Evolutionary conservation across 1,140 invertebrate genomes (phyloP), one percentile per base, ranked within the genome.

Genomic region (Charaxes varanes): DNA sequence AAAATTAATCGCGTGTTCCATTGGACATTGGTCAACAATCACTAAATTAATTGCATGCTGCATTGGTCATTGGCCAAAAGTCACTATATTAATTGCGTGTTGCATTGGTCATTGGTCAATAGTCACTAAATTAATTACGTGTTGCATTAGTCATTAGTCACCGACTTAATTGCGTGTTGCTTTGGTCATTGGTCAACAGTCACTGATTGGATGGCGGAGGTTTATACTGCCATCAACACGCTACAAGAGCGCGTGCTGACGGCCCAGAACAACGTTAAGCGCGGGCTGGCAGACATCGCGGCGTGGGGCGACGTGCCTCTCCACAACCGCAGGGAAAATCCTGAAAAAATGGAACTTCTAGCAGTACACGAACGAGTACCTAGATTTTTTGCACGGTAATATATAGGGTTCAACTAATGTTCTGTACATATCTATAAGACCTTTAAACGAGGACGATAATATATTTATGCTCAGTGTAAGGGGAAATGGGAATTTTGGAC

Each of bases 241-340:
- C 67, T 94, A 6, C 88, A 91, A 63, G 72, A 87, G 22, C 71
- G 91, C 22, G 89, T 94, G 1, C 74, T 89, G 38, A 86, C 88
- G 24, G 86, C 90, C 3, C 92, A 93, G 70, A 80, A 87, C 19
- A 88, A 89, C 46, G 89, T 55, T 87, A 91, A 73, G 62, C 86
- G 45, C 69, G 74, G 89, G 0, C 54, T 87, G 8, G 78, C 82
- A 6, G 72, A 89, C 1, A 90, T 94, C 40, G 86, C 88, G 5
- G 67, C 77, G 0, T 95, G 93, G 93, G 88, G 88, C 2, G 86
- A 89, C 53, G 53, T 80, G 12, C 91, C 93, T 8, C 68, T 95
- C 11, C 91, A 92, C 66, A 87, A 90, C 37, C 66, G 82, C 17
- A 77, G 72, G 21, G 58, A 63, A 2, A 85, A 85, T 28, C 62